These are phyloP conservation scores for Diphyllodes magnificus DNA, from an alignment of 2,113 vertebrate genomes.

Conservation along the genomic window DNA sequence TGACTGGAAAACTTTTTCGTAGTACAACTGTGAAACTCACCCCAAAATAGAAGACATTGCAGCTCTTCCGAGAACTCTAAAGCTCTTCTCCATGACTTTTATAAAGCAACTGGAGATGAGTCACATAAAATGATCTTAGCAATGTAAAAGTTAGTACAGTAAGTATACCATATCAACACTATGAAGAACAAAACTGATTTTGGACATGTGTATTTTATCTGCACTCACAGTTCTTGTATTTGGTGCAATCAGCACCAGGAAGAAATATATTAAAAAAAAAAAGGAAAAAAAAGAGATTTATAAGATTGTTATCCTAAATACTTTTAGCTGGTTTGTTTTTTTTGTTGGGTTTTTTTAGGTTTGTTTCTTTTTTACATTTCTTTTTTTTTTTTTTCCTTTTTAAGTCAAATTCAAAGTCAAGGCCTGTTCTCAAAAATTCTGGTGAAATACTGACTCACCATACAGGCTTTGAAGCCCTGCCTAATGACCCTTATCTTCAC, in stretches of 20 bases:
- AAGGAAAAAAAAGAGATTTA: rapidly evolving
- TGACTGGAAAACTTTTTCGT: background rate
- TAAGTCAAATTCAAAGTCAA: background rate
- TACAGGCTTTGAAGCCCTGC: background rate
- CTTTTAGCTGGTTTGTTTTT: rapidly evolving
- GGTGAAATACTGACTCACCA: background rate
- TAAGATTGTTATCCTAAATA: background rate
- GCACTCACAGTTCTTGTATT: background rate
- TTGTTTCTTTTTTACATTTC: background rate
- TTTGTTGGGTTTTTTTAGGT: too few relatives aligned
- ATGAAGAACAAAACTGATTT: background rate
- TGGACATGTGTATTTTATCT: background rate
- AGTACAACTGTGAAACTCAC: background rate
- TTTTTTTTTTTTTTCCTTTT: background rate
- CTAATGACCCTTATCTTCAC: background rate
- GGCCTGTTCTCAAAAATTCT: background rate
- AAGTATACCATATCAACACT: rapidly evolving
- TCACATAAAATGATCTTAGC: background rate
- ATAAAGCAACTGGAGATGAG: background rate
- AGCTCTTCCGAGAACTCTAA: background rate
- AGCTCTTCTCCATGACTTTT: background rate
- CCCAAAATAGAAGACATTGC: rapidly evolving
- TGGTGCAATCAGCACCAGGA: rapidly evolving
- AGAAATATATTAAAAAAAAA: background rate
- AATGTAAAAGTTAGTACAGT: background rate